Percentiles rank a stretch among this genome's conserved stretches.
These are phyloP conservation scores for Macaca mulatta DNA, from an alignment of 2,113 vertebrate genomes.

Conservation along the genomic window DNA sequence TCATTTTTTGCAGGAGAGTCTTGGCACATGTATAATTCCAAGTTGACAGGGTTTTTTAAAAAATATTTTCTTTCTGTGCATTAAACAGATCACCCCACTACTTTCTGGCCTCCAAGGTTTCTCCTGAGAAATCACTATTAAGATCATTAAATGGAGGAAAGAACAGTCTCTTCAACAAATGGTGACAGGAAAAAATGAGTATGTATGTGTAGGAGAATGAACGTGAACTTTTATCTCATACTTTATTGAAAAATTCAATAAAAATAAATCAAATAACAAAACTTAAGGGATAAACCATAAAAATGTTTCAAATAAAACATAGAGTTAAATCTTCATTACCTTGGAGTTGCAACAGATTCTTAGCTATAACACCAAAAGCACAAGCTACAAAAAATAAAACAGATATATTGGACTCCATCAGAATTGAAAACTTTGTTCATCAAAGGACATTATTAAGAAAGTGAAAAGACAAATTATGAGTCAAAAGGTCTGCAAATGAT, in stretches of 20 bases:
- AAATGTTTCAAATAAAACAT: not conserved
- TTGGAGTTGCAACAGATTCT: not conserved
- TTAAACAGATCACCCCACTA: not conserved
- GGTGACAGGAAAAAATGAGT: not conserved
- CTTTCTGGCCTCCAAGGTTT: not conserved
- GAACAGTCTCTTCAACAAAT: not conserved
- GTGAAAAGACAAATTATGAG: not conserved
- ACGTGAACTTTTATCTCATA: not conserved
- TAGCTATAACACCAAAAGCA: not conserved
- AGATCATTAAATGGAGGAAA: not conserved
- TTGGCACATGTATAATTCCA: not conserved
- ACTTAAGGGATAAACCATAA: not conserved
- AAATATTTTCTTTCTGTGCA: not conserved
- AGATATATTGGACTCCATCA: not conserved
- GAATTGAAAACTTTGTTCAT: not conserved
- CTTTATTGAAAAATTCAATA: not conserved
- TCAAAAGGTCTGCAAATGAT: too few species aligned
- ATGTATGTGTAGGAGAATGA: not conserved
- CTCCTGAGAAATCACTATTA: not conserved
- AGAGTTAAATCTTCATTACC: not conserved
- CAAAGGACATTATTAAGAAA: not conserved
- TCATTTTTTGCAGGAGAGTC: not conserved
- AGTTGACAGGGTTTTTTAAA: not conserved
- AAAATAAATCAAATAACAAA: not conserved
- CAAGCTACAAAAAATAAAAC: not conserved